Base-by-base conservation (phyloP, 2,888 invertebrate genomes). In the Malachius bipustulatus region DNA sequence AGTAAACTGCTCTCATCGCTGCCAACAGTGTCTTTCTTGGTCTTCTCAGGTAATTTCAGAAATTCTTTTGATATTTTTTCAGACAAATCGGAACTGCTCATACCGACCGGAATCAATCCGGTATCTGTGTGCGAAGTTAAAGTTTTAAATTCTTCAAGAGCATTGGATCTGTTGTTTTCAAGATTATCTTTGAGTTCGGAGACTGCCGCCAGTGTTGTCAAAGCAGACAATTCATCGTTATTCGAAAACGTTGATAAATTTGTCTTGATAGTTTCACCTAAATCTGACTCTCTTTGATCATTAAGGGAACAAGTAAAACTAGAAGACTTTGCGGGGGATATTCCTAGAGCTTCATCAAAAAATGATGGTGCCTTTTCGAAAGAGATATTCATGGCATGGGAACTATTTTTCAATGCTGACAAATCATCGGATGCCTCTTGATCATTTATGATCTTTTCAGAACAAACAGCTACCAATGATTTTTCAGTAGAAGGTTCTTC, bases 1-100 rank as follows among this genome's bases (percentile, higher is more conserved):
- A 71, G 71, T 62, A 73, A 65, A 64, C 71, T 73, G 60, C 69
- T 68, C n/a, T n/a, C n/a, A 56, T 72, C 69, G 1, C 66, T 62
- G 50, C 65, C 65, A 28, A 70, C 57, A 15, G 53, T 31, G 36
- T 56, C 54, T 8, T 52, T 39, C 33, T 47, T 47, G 10, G 31
- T 37, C n/a, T 40, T 36, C 31, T 33, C 16, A 3, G 15, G 14
- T n/a, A 39, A 19, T 19, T 19, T 19, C n/a, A n/a, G 6, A 6
- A 8, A n/a, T 19, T 6, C 6, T 19, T 19, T n/a, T 19, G 24
- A 8, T 19, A 8, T n/a, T 19, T 19, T 19, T n/a, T 8, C 6
- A n/a, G 24, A 6, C 24, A 19, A 8, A 8, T 8, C n/a, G n/a
- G 24, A 19, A 19, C n/a, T n/a, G n/a, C n/a, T 19, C n/a, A n/a